Evolutionary conservation across 1,140 invertebrate genomes (phyloP).

Genomic region (Lepidurus packardi): DNA sequence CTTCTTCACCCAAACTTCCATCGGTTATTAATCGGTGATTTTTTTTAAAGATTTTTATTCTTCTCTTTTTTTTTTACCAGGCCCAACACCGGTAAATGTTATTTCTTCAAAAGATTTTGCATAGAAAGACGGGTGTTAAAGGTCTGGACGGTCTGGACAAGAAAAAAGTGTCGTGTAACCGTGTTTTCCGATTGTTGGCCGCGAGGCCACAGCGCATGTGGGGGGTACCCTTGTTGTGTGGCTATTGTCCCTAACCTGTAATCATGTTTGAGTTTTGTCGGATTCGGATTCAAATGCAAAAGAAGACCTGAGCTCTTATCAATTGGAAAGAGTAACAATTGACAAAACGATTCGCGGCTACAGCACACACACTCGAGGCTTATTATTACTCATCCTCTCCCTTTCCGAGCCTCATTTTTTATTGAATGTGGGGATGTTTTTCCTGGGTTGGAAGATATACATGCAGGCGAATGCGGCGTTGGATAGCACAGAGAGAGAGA

Average conservation of each 20-base stretch:
- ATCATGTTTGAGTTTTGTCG: background rate
- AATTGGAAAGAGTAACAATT: constrained; percentile 3
- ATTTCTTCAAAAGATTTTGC: background rate
- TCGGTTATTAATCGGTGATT: too few species aligned
- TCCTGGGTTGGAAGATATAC: background rate
- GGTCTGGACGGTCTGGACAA: background rate
- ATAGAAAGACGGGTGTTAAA: background rate
- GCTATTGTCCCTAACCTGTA: background rate
- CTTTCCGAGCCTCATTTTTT: background rate
- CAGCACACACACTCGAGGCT: background rate
- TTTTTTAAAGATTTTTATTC: too few species aligned
- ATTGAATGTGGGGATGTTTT: background rate
- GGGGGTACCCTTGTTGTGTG: constrained; percentile 5
- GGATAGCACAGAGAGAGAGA: background rate
- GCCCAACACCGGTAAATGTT: background rate
- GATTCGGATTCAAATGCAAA: constrained; percentile 7
- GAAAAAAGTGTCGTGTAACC: constrained; percentile 2
- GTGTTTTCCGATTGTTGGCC: constrained; percentile 5
- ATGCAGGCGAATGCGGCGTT: background rate
- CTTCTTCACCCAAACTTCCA: too few species aligned
- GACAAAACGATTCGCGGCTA: constrained; percentile 5
- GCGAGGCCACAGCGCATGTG: constrained; percentile 6
- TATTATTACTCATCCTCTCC: constrained; percentile 14
- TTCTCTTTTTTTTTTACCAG: too few species aligned
- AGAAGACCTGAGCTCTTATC: background rate